Conservation (phyloP, 2,888 invertebrate genomes). For the Synergus japonicus region DNA sequence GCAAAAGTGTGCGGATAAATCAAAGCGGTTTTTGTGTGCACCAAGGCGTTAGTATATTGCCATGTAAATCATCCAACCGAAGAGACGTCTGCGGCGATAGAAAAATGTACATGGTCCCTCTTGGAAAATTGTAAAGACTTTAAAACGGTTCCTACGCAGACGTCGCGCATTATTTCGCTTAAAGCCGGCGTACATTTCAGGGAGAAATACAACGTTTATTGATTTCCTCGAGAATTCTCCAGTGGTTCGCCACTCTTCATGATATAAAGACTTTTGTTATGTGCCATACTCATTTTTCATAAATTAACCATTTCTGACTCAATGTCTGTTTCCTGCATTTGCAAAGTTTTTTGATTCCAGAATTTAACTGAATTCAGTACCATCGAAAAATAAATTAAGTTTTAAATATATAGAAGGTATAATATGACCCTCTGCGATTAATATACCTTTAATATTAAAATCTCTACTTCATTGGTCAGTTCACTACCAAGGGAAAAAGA, state of each 20-base stretch:
- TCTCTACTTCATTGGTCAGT: not conserved
- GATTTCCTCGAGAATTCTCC: constrained; percentile 16
- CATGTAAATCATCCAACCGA: constrained; percentile 39
- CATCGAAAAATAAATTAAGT: too few species aligned
- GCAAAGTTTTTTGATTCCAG: too few species aligned
- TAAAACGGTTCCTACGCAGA: constrained; percentile 4
- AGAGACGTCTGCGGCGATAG: constrained; percentile 22
- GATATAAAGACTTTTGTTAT: not conserved
- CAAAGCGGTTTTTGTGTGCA: constrained; percentile 40
- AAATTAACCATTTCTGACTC: too few species aligned
- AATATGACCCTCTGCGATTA: too few species aligned
- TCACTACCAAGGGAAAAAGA: not conserved
- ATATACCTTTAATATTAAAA: too few species aligned
- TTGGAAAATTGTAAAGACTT: constrained; percentile 13
- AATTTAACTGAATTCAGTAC: too few species aligned
- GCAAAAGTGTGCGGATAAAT: constrained; percentile 43
- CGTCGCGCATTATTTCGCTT: constrained; percentile 27
- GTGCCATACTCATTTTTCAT: not conserved
- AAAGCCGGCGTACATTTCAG: constrained; percentile 7
- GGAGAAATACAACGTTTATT: constrained; percentile 27
- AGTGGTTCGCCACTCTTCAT: not conserved
- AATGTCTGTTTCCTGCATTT: too few species aligned
- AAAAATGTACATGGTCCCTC: not conserved
- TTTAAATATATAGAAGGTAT: too few species aligned
- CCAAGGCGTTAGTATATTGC: constrained; percentile 42